Percentiles rank a stretch among this genome's conserved stretches.
Conservation (phyloP, 2,113 vertebrate genomes). For the Toxostoma redivivum region DNA sequence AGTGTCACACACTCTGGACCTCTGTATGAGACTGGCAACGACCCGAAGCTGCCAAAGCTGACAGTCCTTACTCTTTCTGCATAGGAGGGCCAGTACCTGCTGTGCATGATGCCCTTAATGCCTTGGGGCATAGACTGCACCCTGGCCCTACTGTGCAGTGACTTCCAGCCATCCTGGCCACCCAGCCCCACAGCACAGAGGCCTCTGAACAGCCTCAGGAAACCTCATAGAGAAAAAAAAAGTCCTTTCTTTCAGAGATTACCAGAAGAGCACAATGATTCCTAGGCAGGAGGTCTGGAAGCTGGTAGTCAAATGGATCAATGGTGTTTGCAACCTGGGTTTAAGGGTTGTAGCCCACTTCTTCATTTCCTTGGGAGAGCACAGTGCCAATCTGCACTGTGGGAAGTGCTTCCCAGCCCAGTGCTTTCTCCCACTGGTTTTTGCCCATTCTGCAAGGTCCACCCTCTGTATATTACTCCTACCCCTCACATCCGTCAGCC, state of each 20-base stretch:
- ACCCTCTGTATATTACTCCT: neutral
- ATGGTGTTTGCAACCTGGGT: neutral
- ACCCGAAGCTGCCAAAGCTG: neutral
- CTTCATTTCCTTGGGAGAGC: neutral
- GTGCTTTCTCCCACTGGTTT: neutral
- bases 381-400: accelerated
- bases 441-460: neutral
- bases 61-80: neutral
- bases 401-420: accelerated
- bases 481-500: accelerated
- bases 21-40: accelerated
- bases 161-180: neutral
- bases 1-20: neutral
- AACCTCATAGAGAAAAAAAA: accelerated
- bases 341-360: neutral
- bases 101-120: accelerated
- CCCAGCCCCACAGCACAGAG: neutral
- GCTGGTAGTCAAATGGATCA: neutral
- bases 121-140: neutral
- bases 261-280: neutral
- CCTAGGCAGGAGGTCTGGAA: neutral
- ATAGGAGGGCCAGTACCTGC: neutral
- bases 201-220: neutral
- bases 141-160: neutral
- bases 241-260: neutral